These are phyloP conservation scores for Rhinoderma darwinii DNA, from an alignment of 2,113 vertebrate species.

Conservation along the genomic window DNA sequence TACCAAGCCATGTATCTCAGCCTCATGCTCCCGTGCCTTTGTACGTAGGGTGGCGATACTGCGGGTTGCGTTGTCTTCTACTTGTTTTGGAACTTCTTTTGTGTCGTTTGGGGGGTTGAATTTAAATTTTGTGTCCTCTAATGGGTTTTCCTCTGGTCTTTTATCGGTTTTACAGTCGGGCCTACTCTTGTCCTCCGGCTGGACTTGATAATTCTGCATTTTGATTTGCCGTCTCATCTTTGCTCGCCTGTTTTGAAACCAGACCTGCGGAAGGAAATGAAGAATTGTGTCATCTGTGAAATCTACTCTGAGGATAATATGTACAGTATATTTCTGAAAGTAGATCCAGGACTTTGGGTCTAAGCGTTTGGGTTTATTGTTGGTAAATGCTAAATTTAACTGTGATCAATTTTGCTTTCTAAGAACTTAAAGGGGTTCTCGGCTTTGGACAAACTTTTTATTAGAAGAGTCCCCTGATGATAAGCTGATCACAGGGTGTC, in stretches of 20 bases:
- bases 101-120: background rate
- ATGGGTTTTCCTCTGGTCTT: background rate
- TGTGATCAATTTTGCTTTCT: no score
- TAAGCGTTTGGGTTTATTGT: no score
- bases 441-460: no score
- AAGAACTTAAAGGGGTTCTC: no score
- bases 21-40: conserved; percentile 79
- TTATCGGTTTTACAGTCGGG: background rate
- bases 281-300: background rate
- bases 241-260: conserved; percentile 85
- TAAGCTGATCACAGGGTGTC: no score
- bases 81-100: conserved; percentile 60
- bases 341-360: background rate
- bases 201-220: conserved; percentile 68
- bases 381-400: no score
- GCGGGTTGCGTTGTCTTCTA: conserved; percentile 67
- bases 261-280: conserved; percentile 70
- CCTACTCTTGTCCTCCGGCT: conserved; percentile 36
- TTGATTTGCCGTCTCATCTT: conserved; percentile 84
- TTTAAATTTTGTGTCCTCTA: conserved; percentile 38
- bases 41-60: conserved; percentile 80
- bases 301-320: background rate
- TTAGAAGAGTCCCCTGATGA: no score
- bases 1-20: conserved; percentile 73
- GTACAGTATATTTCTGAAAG: background rate